Evolutionary conservation across 2,797 vertebrate genomes (phyloP), one percentile per base, ranked within the genome.

Genomic region (Sebastes nivosus): DNA sequence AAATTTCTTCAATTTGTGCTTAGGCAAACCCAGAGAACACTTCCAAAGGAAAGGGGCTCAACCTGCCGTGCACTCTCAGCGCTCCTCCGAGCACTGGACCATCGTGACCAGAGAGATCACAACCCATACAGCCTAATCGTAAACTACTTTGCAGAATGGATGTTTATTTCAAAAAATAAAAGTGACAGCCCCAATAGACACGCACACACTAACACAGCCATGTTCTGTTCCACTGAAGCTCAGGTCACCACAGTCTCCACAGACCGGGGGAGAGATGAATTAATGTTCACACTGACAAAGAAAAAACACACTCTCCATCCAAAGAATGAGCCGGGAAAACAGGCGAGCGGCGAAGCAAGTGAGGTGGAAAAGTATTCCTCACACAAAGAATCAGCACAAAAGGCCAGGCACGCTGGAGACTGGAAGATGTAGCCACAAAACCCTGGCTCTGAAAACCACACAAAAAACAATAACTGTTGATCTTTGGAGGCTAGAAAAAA

Each of bases 311-410:
- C 6, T 72, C 42, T 69, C 58, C 76, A 75, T 91, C 86, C 90
- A 84, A 90, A 93, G 82, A 94, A 93, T 87, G 79, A 91, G 80
- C 74, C 88, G 86, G 32, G 85, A 93, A 94, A 94, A 93, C 86
- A 93, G 69, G 67, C 75, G 20, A 88, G 80, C 65, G 6, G 81
- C 8, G 32, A 86, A 81, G 75, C 83, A 67, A 85, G 89, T 76
- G 89, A 88, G 83, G 74, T 88, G 87, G 89, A 92, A 92, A 94
- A 89, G 81, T 88, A 89, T 89, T 93, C 87, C 83, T 90, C 88
- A 82, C 76, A 89, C 85, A 87, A 68, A 85, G 84, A 87, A 83
- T 77, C 75, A 36, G 59, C 75, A 84, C 82, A 88, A 88, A 85
- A 82, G 71, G 79, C 85, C 86, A 84, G 72, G 80, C 82, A 36